These are phyloP conservation scores for Mola mola DNA, from an alignment of 2,113 vertebrate species.

Conservation along the genomic window DNA sequence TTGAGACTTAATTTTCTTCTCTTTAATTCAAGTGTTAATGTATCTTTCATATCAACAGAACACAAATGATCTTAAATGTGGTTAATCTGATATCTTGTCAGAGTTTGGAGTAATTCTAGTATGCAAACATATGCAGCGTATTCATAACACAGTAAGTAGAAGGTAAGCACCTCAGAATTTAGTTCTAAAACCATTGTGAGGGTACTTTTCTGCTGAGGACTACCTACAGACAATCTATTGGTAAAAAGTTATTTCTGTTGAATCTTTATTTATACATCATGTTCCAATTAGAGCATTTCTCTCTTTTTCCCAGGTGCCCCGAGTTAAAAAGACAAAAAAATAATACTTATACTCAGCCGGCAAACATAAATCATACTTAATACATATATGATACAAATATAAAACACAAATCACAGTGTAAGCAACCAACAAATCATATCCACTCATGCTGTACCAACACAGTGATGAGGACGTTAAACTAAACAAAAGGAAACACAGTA, in stretches of 20 bases:
- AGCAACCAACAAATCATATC: neutral
- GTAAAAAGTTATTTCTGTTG: too few species aligned
- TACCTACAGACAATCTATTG: too few species aligned
- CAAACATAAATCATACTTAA: neutral
- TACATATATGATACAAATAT: too few species aligned
- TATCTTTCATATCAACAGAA: neutral
- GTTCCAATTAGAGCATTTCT: too few species aligned
- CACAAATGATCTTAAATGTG: neutral
- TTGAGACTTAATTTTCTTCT: constrained; percentile 24
- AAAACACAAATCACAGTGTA: neutral
- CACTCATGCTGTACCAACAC: neutral
- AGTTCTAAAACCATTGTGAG: too few species aligned
- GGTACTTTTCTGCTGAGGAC: too few species aligned
- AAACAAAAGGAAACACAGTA: neutral
- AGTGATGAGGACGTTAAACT: neutral
- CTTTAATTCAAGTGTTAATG: neutral
- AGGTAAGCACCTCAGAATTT: too few species aligned
- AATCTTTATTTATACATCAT: too few species aligned
- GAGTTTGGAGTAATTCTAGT: constrained; percentile 2
- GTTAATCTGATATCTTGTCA: too few species aligned
- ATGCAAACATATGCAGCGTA: neutral
- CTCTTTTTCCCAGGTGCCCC: neutral
- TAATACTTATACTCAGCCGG: too few species aligned
- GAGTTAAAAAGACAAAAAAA: neutral
- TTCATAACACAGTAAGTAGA: constrained; percentile 5